These are phyloP conservation scores for Pseudococcus jackbeardsleyi DNA, from an alignment of 2,888 invertebrate species.

Conservation along the genomic window DNA sequence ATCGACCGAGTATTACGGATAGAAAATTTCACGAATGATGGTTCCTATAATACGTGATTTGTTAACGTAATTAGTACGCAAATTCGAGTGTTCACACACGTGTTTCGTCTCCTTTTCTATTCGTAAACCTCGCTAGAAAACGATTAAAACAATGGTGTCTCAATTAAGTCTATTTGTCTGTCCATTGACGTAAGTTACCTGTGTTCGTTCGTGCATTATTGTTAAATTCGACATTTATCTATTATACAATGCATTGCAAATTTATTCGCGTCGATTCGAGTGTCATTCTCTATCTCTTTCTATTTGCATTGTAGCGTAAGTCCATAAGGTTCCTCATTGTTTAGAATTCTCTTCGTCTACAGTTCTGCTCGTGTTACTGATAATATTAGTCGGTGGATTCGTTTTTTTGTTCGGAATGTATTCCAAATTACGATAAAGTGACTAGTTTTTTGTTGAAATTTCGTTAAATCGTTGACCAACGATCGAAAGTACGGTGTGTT, in stretches of 20 bases:
- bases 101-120: not conserved
- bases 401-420: not conserved
- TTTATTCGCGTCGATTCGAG: not conserved
- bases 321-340: no score
- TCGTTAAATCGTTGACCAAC: no score
- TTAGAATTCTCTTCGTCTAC: not conserved
- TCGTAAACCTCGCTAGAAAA: not conserved
- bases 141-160: conserved; percentile 47
- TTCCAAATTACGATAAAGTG: no score
- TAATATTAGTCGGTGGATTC: not conserved
- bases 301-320: no score
- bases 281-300: no score
- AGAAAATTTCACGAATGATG: not conserved
- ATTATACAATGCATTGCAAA: not conserved
- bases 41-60: not conserved
- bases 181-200: conserved; percentile 26
- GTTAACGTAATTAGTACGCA: not conserved
- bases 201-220: not conserved
- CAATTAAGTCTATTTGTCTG: conserved; percentile 30
- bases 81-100: not conserved
- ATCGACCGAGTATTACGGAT: not conserved
- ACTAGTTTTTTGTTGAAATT: no score
- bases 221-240: not conserved
- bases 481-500: no score
- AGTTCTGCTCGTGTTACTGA: not conserved